Conservation (phyloP, 92 coral and sea anemone genomes). For the Pocillopora grandis region DNA sequence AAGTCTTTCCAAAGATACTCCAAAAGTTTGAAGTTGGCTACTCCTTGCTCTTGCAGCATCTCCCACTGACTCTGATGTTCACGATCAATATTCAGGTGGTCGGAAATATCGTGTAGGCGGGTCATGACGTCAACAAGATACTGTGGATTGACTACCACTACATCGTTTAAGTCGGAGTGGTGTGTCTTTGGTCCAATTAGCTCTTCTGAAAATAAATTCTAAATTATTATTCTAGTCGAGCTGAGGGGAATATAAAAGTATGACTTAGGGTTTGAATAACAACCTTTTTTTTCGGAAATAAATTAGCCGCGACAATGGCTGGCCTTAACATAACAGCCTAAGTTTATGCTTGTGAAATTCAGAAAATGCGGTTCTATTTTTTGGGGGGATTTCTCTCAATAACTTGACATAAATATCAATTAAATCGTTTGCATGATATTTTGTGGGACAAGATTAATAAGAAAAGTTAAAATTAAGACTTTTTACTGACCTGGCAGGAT, state of each 20-base stretch:
- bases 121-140: constrained; percentile 77
- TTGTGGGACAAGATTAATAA: too few relatives aligned
- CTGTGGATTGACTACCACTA: constrained; percentile 68
- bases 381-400: too few relatives aligned
- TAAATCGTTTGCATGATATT: too few relatives aligned
- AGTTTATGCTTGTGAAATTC: too few relatives aligned
- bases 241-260: neutral
- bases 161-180: constrained; percentile 18
- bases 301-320: too few relatives aligned
- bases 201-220: constrained; percentile 36
- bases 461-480: neutral
- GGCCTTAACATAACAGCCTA: too few relatives aligned
- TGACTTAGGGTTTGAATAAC: neutral
- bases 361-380: too few relatives aligned
- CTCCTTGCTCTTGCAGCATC: constrained; percentile 41
- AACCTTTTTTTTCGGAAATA: too few relatives aligned
- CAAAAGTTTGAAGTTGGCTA: constrained; percentile 41
- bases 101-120: constrained; percentile 58
- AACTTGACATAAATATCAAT: too few relatives aligned
- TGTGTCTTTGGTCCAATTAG: constrained; percentile 37
- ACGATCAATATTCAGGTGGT: constrained; percentile 33
- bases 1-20: constrained; percentile 49
- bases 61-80: constrained; percentile 42
- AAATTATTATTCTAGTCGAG: neutral
- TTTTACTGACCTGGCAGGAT: constrained; percentile 60